These are phyloP conservation scores for Limnodromus scolopaceus DNA, from an alignment of 2,797 vertebrate species.

Conservation along the genomic window DNA sequence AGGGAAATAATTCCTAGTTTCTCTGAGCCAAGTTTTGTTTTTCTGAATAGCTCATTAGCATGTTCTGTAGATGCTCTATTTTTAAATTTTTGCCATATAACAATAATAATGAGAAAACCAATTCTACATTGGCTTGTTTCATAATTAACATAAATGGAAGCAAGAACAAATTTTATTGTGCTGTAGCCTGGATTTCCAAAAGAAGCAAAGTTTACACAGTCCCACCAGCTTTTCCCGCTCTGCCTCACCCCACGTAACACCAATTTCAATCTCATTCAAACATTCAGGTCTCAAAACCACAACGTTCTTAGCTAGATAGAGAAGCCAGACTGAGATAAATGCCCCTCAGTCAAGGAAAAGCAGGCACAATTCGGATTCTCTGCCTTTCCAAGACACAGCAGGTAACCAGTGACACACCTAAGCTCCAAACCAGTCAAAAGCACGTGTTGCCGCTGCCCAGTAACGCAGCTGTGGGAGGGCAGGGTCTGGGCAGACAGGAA, in stretches of 20 bases:
- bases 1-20: neutral
- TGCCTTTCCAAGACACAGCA: neutral
- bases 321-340: neutral
- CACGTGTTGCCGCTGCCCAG: fast-evolving
- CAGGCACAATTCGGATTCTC: neutral
- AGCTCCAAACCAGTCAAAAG: neutral
- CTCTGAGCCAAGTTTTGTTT: neutral
- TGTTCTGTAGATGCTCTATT: neutral
- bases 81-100: neutral
- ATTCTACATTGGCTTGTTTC: neutral
- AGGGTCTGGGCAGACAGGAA: fast-evolving
- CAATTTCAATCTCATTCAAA: neutral
- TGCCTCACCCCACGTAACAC: neutral
- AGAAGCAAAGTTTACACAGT: neutral
- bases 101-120: neutral
- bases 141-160: neutral
- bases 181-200: constrained; percentile 2
- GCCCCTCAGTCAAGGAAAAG: neutral
- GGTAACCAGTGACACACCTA: neutral
- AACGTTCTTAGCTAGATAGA: neutral
- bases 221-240: neutral
- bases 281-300: neutral
- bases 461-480: neutral
- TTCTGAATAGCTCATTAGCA: neutral
- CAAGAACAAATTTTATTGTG: neutral